Evolutionary conservation across 1,140 invertebrate genomes (phyloP).

Genomic region (Cherax destructor): DNA sequence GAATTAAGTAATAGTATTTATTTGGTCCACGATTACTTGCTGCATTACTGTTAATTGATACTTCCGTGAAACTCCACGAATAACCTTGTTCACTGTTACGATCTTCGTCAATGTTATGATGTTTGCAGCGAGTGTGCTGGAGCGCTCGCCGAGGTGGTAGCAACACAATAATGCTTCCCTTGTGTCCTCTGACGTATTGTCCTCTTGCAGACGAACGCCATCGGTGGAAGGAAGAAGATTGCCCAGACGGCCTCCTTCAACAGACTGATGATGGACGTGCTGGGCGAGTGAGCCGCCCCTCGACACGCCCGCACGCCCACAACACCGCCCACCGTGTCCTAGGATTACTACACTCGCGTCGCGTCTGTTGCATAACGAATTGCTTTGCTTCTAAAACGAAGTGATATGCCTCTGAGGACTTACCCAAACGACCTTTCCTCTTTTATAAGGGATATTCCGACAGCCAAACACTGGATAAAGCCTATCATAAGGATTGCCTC

Average conservation of each 20-base stretch:
- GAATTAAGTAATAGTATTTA: too few species aligned
- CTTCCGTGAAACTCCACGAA: too few species aligned
- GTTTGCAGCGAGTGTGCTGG: too few species aligned
- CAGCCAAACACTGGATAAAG: not conserved
- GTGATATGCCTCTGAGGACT: conserved; percentile 3
- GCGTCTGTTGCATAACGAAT: conserved; percentile 4
- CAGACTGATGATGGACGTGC: conserved; percentile 91
- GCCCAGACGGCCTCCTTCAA: conserved; percentile 94
- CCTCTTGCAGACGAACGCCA: conserved; percentile 65
- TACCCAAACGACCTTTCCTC: not conserved
- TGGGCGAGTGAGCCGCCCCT: conserved; percentile 80
- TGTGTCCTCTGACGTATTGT: not conserved
- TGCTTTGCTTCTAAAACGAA: conserved; percentile 10
- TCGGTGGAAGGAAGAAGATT: conserved; percentile 69
- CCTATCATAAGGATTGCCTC: not conserved
- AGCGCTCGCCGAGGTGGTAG: not conserved
- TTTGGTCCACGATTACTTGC: too few species aligned
- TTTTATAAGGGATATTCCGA: not conserved
- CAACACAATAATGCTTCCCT: not conserved
- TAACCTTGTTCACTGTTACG: too few species aligned
- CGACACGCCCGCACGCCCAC: not conserved
- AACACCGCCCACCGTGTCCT: not conserved
- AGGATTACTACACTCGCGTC: not conserved
- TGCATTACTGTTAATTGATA: too few species aligned
- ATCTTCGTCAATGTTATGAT: too few species aligned